phyloP scores from a whole-genome alignment of 2,797 vertebrate species.

The Anomalospiza imberbis region DNA sequence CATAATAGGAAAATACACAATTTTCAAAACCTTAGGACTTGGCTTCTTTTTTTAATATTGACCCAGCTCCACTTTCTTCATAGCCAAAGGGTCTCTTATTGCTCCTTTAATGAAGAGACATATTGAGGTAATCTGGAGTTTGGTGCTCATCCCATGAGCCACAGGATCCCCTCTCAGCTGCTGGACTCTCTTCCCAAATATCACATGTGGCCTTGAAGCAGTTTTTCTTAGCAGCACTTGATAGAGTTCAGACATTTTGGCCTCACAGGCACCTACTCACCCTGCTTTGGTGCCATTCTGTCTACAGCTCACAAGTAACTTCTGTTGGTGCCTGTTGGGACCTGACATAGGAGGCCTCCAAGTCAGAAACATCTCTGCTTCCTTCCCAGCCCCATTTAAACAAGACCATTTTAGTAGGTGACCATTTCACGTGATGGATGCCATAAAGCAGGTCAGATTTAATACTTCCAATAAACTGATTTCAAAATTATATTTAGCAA shows the following conservation, averaged over 20 bases:
- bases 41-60: neutral
- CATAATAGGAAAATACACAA: neutral
- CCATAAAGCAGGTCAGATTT: neutral
- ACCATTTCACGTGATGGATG: neutral
- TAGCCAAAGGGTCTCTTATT: constrained; percentile 3
- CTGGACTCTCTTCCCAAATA: neutral
- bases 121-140: neutral
- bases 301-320: neutral
- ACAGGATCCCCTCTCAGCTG: neutral
- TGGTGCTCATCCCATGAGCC: neutral
- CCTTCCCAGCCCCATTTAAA: neutral
- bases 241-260: neutral
- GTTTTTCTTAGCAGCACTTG: neutral
- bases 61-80: neutral
- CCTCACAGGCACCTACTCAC: neutral
- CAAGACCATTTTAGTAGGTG: neutral
- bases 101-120: neutral
- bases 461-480: neutral
- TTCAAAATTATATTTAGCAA: neutral
- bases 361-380: neutral
- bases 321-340: neutral
- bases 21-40: constrained; percentile 1
- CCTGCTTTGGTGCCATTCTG: neutral
- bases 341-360: neutral
- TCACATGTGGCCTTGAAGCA: neutral